Evolutionary conservation across 1,140 invertebrate genomes (phyloP), one percentile per base, ranked within the genome.

Genomic region (Lepidurus apus): DNA sequence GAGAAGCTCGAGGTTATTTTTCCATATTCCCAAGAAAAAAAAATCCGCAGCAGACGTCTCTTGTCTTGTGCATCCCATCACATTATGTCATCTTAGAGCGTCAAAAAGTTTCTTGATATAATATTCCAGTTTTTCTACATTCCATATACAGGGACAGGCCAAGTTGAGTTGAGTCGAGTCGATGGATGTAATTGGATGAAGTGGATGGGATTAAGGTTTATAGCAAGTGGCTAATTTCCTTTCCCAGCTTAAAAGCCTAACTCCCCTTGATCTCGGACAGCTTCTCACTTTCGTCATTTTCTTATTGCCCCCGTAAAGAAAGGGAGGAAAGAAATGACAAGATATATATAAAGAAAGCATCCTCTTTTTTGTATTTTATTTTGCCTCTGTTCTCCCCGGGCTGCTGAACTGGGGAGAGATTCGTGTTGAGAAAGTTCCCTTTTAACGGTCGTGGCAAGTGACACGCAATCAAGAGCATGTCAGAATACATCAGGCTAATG

Each of bases 401-500:
- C 53, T 65, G 53, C 6, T 21, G 53, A 65, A 65, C 53, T 65
- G 17, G 53, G 21, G 21, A 21, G 17, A n/a, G 8, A 13, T n/a
- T 13, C 53, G 53, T 65, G 17, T 65, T 13, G 53, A 21, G 6
- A 65, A 65, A 21, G 8, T 65, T 65, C 53, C 53, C 53, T 7
- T 65, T 65, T 65, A 65, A 65, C 53, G 53, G 53, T 65, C 53
- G 53, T 65, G 53, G 17, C 53, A 65, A 65, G 53, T 65, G 53
- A 65, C 53, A 65, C 53, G 53, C 53, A 65, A 65, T 65, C 53
- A 65, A 65, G 53, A 21, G 53, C 53, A 65, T 65, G 53, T 65
- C 53, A 65, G 53, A 65, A 65, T 65, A 65, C 53, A 65, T 65
- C 53, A 65, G 53, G 53, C 53, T 65, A 65, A 65, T 65, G 53